Percentiles rank a stretch among this genome's conserved stretches.
Evolutionary conservation across 1,140 invertebrate species (phyloP).

Genomic region (Pseudachorutes palmiensis): DNA sequence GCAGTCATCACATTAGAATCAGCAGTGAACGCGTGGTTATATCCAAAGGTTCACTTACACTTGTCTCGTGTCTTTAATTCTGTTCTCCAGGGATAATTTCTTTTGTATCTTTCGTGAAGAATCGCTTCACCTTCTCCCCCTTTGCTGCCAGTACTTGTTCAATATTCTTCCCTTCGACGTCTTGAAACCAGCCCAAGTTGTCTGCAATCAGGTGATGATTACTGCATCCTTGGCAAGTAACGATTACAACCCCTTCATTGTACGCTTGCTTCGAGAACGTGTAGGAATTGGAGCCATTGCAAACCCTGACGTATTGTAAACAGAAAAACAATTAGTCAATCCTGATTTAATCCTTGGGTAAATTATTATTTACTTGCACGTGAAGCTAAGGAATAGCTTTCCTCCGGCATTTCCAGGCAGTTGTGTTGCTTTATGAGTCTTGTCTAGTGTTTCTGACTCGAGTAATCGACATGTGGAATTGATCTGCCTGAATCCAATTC

Average conservation of each 20-base stretch:
- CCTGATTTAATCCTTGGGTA: no score
- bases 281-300: slow-evolving; percentile 39
- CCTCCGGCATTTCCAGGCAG: neutral
- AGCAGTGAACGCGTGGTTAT: neutral
- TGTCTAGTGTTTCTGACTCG: no score
- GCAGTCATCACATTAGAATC: slow-evolving; percentile 1
- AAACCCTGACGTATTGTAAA: no score
- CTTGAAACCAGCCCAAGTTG: slow-evolving; percentile 50
- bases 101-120: slow-evolving; percentile 21
- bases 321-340: no score
- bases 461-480: no score
- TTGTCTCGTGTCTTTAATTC: neutral
- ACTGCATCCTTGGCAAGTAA: slow-evolving; percentile 47
- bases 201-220: slow-evolving; percentile 51
- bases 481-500: no score
- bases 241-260: slow-evolving; percentile 49
- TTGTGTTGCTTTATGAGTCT: no score
- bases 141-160: slow-evolving; percentile 48
- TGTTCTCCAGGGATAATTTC: slow-evolving; percentile 27
- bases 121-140: slow-evolving; percentile 44
- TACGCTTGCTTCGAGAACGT: slow-evolving; percentile 49
- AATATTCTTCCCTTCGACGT: slow-evolving; percentile 47
- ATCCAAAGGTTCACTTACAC: neutral
- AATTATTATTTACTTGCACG: slow-evolving; percentile 37
- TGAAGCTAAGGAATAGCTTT: slow-evolving; percentile 33